Evolutionary conservation across 2,797 vertebrate species (phyloP).

Genomic region (Pangasius krempfi): DNA sequence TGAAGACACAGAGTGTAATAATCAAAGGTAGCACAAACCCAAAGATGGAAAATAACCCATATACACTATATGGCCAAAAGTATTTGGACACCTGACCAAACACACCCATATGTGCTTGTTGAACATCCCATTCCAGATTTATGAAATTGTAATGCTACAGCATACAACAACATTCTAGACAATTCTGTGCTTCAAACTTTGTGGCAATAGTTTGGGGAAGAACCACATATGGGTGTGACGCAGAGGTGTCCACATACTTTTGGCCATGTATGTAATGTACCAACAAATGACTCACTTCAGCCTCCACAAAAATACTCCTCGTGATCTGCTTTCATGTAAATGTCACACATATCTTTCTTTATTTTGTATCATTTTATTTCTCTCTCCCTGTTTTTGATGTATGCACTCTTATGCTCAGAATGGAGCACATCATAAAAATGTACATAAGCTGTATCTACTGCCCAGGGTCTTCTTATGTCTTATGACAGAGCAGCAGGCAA

Average conservation of each 20-base stretch:
- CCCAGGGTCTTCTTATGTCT: background rate
- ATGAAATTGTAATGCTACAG: background rate
- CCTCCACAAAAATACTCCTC: background rate
- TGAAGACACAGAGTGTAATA: background rate
- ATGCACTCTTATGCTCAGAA: background rate
- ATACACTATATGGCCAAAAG: background rate
- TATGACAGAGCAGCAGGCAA: background rate
- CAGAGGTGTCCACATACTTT: background rate
- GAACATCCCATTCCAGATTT: background rate
- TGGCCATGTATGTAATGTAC: background rate
- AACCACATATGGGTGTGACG: background rate
- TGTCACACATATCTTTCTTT: background rate
- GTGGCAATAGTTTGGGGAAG: background rate
- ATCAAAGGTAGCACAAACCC: background rate
- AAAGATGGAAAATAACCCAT: background rate
- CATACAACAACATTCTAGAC: background rate
- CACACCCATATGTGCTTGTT: background rate
- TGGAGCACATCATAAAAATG: background rate
- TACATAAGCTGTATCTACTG: background rate
- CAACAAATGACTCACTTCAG: conserved; percentile 13
- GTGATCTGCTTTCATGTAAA: background rate
- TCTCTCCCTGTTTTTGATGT: background rate
- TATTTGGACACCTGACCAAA: background rate
- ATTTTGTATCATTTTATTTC: background rate
- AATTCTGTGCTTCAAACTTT: background rate